Evolutionary conservation across 1,140 invertebrate genomes (phyloP).

Genomic region (Drosophila parabipectinata): DNA sequence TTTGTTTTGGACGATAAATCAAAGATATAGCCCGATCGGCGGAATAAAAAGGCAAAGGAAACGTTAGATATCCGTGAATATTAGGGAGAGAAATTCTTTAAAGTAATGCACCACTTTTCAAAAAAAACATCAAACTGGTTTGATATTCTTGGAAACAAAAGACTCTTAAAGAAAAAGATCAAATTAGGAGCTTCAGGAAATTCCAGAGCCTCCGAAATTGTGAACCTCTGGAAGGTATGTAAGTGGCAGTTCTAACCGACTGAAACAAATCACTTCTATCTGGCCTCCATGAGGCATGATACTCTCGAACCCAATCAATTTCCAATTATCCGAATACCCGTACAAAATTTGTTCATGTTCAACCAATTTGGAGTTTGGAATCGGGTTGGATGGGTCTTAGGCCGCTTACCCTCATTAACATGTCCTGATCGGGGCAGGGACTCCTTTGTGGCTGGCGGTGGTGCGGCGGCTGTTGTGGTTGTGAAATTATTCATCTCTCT

Average conservation of each 20-base stretch:
- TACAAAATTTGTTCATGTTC: constrained; percentile 51
- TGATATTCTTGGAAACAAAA: background rate
- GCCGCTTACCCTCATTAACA: constrained; percentile 79
- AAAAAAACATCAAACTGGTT: background rate
- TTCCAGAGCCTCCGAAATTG: background rate
- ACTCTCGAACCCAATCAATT: constrained; percentile 51
- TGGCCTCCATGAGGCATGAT: constrained; percentile 1
- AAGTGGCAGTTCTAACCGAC: constrained; percentile 7
- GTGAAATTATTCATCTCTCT: constrained; percentile 81
- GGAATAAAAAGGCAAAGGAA: background rate
- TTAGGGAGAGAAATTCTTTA: background rate
- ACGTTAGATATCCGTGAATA: constrained; percentile 4
- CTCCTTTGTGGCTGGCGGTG: constrained; percentile 66
- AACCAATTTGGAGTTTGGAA: constrained; percentile 27
- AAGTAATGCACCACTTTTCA: background rate
- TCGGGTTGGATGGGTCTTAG: constrained; percentile 2
- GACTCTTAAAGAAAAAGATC: background rate
- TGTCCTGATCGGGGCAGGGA: constrained; percentile 77
- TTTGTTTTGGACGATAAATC: constrained; percentile 38
- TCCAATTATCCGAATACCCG: constrained; percentile 48
- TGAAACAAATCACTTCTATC: constrained; percentile 34
- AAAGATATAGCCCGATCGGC: constrained; percentile 20
- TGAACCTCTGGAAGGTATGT: background rate
- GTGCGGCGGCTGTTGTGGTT: constrained; percentile 72
- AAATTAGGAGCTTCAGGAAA: background rate